Percentiles rank a stretch among this genome's conserved stretches.
Conservation (phyloP, 2,797 vertebrate species). For the Odontamblyopus lacepedii region DNA sequence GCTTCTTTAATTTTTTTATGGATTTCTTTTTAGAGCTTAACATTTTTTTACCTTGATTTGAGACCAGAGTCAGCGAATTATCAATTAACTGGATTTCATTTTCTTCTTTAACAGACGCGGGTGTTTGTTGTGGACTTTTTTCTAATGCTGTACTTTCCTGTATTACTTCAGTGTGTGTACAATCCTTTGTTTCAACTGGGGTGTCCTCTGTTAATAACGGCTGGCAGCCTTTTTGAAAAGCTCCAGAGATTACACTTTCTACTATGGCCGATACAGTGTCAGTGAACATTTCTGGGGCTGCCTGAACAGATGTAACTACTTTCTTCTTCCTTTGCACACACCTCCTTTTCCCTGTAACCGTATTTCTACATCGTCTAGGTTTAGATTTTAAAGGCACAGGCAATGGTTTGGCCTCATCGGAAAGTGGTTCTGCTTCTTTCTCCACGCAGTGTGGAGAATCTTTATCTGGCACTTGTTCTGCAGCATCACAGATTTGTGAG, state of each 20-base stretch:
- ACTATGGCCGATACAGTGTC: slow-evolving; percentile 40
- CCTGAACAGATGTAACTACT: slow-evolving; percentile 29
- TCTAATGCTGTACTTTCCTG: slow-evolving; percentile 45
- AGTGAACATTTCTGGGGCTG: slow-evolving; percentile 42
- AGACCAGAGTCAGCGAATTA: slow-evolving; percentile 50
- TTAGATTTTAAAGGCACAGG: slow-evolving; percentile 67
- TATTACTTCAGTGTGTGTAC: slow-evolving; percentile 37
- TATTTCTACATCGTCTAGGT: slow-evolving; percentile 52
- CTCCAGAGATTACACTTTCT: slow-evolving; percentile 39
- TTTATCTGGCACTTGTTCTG: slow-evolving; percentile 39
- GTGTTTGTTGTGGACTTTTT: slow-evolving; percentile 43
- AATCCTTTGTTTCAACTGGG: slow-evolving; percentile 40
- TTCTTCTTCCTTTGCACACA: slow-evolving; percentile 58
- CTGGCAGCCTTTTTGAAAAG: slow-evolving; percentile 36
- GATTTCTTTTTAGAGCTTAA: slow-evolving; percentile 36
- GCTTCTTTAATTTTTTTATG: slow-evolving; percentile 72
- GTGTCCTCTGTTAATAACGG: slow-evolving; percentile 34
- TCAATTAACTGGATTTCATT: slow-evolving; percentile 64
- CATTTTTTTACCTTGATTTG: slow-evolving; percentile 45
- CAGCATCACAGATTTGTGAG: slow-evolving; percentile 28
- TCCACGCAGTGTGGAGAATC: slow-evolving; percentile 38
- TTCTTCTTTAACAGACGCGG: slow-evolving; percentile 65
- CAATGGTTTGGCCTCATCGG: slow-evolving; percentile 56
- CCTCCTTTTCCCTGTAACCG: slow-evolving; percentile 59
- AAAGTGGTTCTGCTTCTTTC: slow-evolving; percentile 55